Evolutionary conservation across 1,140 invertebrate species (phyloP).

Genomic region (Paraescarpia echinospica): DNA sequence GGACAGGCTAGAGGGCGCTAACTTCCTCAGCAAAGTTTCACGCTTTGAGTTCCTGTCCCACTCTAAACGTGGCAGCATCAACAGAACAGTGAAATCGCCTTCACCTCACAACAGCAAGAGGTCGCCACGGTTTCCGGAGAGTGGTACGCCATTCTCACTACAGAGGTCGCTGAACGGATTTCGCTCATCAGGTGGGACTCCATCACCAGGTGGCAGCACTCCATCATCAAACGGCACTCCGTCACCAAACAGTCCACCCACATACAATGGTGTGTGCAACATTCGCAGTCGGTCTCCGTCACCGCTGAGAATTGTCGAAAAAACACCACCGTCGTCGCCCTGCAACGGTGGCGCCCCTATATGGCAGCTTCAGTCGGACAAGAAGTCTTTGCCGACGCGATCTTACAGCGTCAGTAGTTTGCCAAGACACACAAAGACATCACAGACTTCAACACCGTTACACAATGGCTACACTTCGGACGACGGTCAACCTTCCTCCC

Average conservation of each 20-base stretch:
- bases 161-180: background rate
- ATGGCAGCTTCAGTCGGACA: background rate
- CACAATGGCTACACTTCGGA: background rate
- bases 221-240: background rate
- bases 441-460: background rate
- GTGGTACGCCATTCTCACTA: background rate
- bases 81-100: background rate
- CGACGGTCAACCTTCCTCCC: background rate
- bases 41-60: slow-evolving; percentile 51
- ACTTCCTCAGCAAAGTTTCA: slow-evolving; percentile 53
- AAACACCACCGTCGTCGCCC: background rate
- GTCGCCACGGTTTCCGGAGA: background rate
- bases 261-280: background rate
- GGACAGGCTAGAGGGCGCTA: slow-evolving; percentile 44
- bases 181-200: background rate
- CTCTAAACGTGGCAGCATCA: background rate
- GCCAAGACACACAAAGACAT: background rate
- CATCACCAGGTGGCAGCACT: background rate
- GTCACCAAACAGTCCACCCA: background rate
- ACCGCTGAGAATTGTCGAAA: background rate
- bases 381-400: background rate
- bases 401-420: background rate
- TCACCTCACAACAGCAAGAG: background rate
- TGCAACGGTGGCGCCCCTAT: background rate
- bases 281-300: background rate